A percentile compares a stretch with the other conserved stretches of the same genome.
phyloP scores from a whole-genome alignment of 2,113 vertebrate genomes.

The Apus apus region DNA sequence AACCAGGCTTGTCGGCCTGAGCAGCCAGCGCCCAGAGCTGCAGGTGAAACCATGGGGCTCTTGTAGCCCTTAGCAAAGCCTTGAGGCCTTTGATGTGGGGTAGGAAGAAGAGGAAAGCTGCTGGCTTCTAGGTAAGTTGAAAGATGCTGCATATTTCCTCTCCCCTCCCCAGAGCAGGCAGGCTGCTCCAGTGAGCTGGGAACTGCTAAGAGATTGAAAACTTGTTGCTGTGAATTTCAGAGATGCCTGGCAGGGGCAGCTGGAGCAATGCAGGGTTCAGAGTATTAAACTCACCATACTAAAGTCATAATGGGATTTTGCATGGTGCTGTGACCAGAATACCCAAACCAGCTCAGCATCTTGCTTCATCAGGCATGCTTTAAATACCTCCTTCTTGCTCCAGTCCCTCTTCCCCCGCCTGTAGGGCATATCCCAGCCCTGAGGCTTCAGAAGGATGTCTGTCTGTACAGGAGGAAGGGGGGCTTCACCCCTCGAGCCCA shows the following conservation, averaged over 20 bases:
- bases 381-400: neutral
- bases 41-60: neutral
- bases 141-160: neutral
- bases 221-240: conserved; percentile 58
- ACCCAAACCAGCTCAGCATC: conserved; percentile 18
- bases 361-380: neutral
- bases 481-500: neutral
- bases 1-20: neutral
- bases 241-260: conserved; percentile 47
- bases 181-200: neutral
- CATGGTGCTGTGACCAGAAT: conserved; percentile 48
- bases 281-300: conserved; percentile 38
- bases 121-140: neutral
- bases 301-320: conserved; percentile 65
- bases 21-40: neutral
- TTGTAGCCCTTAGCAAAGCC: neutral
- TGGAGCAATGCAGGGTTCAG: neutral
- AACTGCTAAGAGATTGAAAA: conserved; percentile 49
- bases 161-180: neutral
- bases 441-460: neutral
- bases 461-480: neutral
- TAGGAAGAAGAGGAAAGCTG: neutral
- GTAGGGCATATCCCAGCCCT: neutral
- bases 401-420: neutral
- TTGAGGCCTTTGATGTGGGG: neutral